These are phyloP conservation scores for Lasioglossum morio DNA, from an alignment of 2,888 invertebrate genomes.

Conservation along the genomic window DNA sequence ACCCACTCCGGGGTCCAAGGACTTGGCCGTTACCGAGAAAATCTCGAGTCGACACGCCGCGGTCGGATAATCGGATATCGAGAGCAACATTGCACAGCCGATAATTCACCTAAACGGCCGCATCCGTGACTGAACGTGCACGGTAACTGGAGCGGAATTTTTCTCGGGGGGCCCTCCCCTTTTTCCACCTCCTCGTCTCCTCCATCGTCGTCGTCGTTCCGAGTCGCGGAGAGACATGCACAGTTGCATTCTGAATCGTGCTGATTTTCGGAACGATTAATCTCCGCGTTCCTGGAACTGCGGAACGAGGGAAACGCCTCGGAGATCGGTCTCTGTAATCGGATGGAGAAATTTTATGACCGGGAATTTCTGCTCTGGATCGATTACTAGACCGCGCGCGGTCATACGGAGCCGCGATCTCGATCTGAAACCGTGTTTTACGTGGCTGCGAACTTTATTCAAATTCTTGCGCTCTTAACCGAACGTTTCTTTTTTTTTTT, in stretches of 20 bases:
- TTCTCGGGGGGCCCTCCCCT: neutral
- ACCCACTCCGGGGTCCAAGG: constrained; percentile 78
- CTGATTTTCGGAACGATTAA: constrained; percentile 11
- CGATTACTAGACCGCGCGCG: neutral
- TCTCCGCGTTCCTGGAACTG: neutral
- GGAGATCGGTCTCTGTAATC: constrained; percentile 5
- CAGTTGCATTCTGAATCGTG: constrained; percentile 10
- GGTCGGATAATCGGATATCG: constrained; percentile 53
- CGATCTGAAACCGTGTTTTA: neutral
- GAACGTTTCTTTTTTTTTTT: too few species aligned
- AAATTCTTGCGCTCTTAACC: neutral
- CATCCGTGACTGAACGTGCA: constrained; percentile 51
- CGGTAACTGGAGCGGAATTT: constrained; percentile 44
- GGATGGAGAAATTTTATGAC: constrained; percentile 2
- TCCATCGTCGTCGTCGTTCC: neutral
- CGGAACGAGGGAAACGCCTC: constrained; percentile 4
- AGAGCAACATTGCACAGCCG: constrained; percentile 39
- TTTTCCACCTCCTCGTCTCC: constrained; percentile 2
- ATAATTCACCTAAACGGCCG: constrained; percentile 54
- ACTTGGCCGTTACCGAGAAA: constrained; percentile 82
- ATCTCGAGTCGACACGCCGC: constrained; percentile 69
- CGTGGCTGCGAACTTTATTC: neutral
- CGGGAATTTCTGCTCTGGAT: neutral
- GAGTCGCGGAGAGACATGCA: constrained; percentile 6
- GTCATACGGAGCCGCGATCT: neutral